phyloP scores from a whole-genome alignment of 2,797 vertebrate genomes.

The Hylomyscus alleni region DNA sequence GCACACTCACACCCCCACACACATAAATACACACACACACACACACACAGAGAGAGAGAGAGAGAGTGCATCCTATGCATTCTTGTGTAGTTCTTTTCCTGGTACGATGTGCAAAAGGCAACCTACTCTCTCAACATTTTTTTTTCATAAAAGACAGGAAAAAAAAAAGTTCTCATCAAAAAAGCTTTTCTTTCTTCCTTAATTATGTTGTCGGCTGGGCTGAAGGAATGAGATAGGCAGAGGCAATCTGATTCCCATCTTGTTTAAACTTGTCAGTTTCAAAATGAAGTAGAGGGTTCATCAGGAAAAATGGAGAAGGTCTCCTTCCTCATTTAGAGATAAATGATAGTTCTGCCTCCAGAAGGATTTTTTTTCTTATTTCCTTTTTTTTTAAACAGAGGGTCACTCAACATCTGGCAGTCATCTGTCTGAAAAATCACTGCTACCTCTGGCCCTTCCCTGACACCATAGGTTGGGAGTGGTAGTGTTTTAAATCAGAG shows the following conservation, averaged over 20 bases:
- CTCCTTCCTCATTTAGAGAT: slow-evolving; percentile 70
- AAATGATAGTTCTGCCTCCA: slow-evolving; percentile 60
- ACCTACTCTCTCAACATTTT: not conserved
- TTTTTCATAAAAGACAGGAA: slow-evolving; percentile 27
- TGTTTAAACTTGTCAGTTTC: slow-evolving; percentile 78
- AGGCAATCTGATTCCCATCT: slow-evolving; percentile 78
- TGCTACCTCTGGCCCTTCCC: not conserved
- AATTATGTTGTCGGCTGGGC: slow-evolving; percentile 69
- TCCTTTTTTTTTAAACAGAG: not conserved
- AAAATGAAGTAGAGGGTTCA: slow-evolving; percentile 63
- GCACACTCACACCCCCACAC: not conserved
- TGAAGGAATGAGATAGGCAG: slow-evolving; percentile 69
- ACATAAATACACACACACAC: not conserved
- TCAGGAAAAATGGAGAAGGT: slow-evolving; percentile 65
- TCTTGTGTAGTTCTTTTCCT: not conserved
- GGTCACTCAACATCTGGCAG: not conserved
- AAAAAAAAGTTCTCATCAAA: slow-evolving; percentile 53
- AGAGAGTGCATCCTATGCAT: not conserved
- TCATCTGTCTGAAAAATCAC: not conserved
- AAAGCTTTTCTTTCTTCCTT: slow-evolving; percentile 51
- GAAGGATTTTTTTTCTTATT: not conserved
- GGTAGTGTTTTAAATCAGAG: not conserved
- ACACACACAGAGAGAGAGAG: not conserved
- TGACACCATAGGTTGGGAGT: not conserved
- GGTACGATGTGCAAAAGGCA: not conserved